Conservation (phyloP, 2,113 vertebrate species). For the Bubo scandiacus region DNA sequence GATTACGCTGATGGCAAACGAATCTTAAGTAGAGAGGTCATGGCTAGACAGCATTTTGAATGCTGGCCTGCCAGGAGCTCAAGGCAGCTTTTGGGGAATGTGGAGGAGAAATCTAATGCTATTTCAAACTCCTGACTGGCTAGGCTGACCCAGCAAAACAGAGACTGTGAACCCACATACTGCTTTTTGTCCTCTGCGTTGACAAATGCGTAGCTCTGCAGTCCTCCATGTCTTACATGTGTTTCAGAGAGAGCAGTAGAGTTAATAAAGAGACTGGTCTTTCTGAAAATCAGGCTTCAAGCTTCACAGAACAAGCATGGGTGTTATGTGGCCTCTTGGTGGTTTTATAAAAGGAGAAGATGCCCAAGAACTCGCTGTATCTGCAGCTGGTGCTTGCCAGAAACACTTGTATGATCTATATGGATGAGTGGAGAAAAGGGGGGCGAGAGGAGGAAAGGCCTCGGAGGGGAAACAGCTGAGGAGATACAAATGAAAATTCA, state of each 20-base stretch:
- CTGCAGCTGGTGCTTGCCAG: constrained; percentile 64
- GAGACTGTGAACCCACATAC: background rate
- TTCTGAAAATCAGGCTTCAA: constrained; percentile 1
- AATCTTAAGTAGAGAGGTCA: background rate
- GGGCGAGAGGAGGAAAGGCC: background rate
- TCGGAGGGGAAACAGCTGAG: constrained; percentile 15
- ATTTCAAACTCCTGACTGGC: background rate
- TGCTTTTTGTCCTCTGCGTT: background rate
- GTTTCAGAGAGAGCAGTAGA: background rate
- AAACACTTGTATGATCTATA: constrained; percentile 7
- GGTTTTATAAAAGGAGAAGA: constrained; percentile 61
- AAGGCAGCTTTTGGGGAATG: background rate
- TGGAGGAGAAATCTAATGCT: background rate
- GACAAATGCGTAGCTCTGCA: background rate
- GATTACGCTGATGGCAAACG: background rate
- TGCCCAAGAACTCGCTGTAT: constrained; percentile 21
- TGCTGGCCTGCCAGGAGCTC: background rate
- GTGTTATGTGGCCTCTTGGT: constrained; percentile 26
- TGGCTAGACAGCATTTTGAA: background rate
- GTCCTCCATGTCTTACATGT: background rate
- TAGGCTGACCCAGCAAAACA: background rate
- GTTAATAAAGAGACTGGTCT: background rate
- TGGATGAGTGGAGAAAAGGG: constrained; percentile 39
- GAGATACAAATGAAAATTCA: constrained; percentile 50
- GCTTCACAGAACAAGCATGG: background rate